These are phyloP conservation scores for Paradoxurus hermaphroditus DNA, from an alignment of 2,113 vertebrate genomes.

Conservation along the genomic window DNA sequence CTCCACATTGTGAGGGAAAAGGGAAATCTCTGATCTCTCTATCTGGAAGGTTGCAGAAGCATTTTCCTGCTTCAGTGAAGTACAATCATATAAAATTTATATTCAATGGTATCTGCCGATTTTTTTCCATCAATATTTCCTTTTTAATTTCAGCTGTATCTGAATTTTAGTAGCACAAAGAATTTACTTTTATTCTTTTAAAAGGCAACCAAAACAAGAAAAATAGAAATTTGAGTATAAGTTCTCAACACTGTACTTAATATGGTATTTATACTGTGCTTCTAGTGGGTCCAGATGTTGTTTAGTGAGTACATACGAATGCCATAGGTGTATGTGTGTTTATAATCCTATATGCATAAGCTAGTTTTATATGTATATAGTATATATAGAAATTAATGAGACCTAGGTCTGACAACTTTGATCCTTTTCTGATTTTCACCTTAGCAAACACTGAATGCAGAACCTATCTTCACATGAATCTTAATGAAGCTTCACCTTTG, in stretches of 20 bases:
- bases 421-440: conserved; percentile 56
- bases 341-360: background rate
- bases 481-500: conserved; percentile 28
- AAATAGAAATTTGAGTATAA: conserved; percentile 1
- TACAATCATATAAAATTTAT: conserved; percentile 62
- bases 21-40: conserved; percentile 23
- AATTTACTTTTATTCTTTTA: conserved; percentile 55
- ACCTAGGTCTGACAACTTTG: background rate
- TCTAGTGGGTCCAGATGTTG: background rate
- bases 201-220: conserved; percentile 49
- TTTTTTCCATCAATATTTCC: conserved; percentile 68
- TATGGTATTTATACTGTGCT: background rate
- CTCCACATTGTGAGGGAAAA: background rate
- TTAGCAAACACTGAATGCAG: conserved; percentile 39
- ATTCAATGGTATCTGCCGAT: conserved; percentile 61
- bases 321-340: background rate
- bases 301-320: background rate
- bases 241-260: background rate
- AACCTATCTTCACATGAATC: conserved; percentile 33
- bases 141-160: conserved; percentile 67
- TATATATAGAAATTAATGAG: background rate
- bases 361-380: background rate
- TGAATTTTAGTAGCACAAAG: conserved; percentile 58
- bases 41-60: background rate
- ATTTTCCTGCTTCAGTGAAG: conserved; percentile 42